These are phyloP conservation scores for Pygmarrhopalites habei DNA, from an alignment of 1,140 invertebrate species.

Conservation along the genomic window DNA sequence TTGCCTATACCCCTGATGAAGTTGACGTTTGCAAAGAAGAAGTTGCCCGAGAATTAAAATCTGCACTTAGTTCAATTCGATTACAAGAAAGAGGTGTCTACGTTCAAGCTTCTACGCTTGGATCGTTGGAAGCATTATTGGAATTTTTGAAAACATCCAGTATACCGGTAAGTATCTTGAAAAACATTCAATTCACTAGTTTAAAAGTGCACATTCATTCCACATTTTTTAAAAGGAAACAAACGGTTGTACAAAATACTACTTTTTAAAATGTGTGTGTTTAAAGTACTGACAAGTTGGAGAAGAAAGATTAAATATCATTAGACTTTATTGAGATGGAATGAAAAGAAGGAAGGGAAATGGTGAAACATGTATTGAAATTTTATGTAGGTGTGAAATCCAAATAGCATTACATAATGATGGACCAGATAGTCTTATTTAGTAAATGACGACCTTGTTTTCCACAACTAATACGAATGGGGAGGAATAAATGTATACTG, in stretches of 20 bases:
- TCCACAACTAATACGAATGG: not conserved
- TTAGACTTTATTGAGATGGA: too few relatives aligned
- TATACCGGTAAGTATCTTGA: conserved; percentile 74
- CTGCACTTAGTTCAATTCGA: conserved; percentile 85
- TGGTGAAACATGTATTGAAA: too few relatives aligned
- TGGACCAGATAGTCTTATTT: conserved; percentile 6
- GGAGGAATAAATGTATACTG: too few relatives aligned
- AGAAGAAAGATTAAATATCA: too few relatives aligned
- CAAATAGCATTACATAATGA: conserved; percentile 4
- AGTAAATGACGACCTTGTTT: conserved; percentile 9
- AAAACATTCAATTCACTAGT: not conserved
- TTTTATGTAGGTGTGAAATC: conserved; percentile 3
- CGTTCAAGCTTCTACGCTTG: conserved; percentile 97
- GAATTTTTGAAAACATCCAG: conserved; percentile 91
- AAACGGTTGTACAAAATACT: too few relatives aligned
- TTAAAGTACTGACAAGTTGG: too few relatives aligned
- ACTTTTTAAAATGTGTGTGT: too few relatives aligned
- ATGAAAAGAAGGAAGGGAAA: too few relatives aligned
- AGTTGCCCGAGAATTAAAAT: conserved; percentile 70
- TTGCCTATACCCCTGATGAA: conserved; percentile 90
- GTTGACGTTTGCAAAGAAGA: conserved; percentile 77
- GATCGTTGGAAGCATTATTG: conserved; percentile 92
- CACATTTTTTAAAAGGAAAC: too few relatives aligned
- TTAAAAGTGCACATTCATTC: too few relatives aligned
- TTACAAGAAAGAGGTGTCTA: conserved; percentile 88